phyloP scores from a whole-genome alignment of 2,888 invertebrate genomes.

The Cyaniris semiargus region DNA sequence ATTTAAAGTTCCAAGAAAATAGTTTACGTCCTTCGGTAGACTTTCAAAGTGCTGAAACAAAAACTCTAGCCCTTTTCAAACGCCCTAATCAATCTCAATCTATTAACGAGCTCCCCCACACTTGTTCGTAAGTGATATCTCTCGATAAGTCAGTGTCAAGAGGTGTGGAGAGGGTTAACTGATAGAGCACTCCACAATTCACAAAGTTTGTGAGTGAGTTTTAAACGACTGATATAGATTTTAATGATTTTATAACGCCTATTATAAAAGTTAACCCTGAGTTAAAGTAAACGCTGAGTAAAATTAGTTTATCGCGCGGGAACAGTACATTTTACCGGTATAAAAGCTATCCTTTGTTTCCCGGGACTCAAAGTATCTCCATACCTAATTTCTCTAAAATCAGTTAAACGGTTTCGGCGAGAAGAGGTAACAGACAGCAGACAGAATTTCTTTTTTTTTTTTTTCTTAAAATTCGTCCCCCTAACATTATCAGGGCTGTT shows the following conservation, averaged over 20 bases:
- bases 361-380: no score
- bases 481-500: no score
- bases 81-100: constrained; percentile 1
- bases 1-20: neutral
- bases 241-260: neutral
- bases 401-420: no score
- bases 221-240: neutral
- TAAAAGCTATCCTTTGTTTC: no score
- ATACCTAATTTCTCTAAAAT: no score
- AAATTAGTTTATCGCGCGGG: no score
- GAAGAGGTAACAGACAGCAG: no score
- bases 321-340: no score
- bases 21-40: neutral
- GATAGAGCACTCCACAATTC: neutral
- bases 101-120: neutral
- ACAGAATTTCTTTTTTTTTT: no score
- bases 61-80: neutral
- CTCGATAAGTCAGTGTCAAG: constrained; percentile 22
- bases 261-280: neutral
- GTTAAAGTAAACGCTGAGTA: no score
- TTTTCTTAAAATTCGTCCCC: no score
- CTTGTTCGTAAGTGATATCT: constrained; percentile 29
- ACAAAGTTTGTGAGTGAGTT: no score
- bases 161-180: neutral
- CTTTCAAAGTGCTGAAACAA: neutral